Conservation (phyloP, 2,797 vertebrate species). For the Hippoglossus hippoglossus region DNA sequence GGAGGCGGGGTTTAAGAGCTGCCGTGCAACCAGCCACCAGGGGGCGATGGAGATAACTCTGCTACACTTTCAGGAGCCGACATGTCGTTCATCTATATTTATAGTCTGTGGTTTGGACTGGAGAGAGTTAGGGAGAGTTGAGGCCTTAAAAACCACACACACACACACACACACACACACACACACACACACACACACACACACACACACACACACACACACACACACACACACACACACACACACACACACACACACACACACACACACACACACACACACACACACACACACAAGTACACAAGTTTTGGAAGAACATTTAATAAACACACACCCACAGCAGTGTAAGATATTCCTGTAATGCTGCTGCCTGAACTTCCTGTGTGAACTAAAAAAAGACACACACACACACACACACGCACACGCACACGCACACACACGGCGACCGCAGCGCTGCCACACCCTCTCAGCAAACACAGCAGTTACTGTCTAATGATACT, state of each 20-base stretch:
- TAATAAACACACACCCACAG: slow-evolving; percentile 42
- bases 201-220: background rate
- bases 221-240: background rate
- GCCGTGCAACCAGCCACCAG: too few species aligned
- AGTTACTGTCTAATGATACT: slow-evolving; percentile 60
- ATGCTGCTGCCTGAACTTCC: slow-evolving; percentile 53
- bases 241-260: background rate
- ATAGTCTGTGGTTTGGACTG: too few species aligned
- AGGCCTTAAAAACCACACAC: background rate
- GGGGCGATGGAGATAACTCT: too few species aligned
- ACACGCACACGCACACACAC: slow-evolving; percentile 18
- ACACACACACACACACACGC: slow-evolving; percentile 14
- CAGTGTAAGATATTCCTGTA: slow-evolving; percentile 43
- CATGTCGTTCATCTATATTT: too few species aligned
- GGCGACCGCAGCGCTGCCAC: slow-evolving; percentile 66
- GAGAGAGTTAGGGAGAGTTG: too few species aligned
- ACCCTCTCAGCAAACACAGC: slow-evolving; percentile 74
- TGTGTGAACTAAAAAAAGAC: slow-evolving; percentile 61
- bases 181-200: background rate
- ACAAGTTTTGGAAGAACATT: slow-evolving; percentile 3
- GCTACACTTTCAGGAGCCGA: too few species aligned
- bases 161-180: background rate
- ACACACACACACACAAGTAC: slow-evolving; percentile 3
- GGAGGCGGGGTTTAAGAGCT: too few species aligned
- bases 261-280: background rate